These are phyloP conservation scores for Polydrusus cervinus DNA, from an alignment of 2,888 invertebrate genomes.

Conservation along the genomic window DNA sequence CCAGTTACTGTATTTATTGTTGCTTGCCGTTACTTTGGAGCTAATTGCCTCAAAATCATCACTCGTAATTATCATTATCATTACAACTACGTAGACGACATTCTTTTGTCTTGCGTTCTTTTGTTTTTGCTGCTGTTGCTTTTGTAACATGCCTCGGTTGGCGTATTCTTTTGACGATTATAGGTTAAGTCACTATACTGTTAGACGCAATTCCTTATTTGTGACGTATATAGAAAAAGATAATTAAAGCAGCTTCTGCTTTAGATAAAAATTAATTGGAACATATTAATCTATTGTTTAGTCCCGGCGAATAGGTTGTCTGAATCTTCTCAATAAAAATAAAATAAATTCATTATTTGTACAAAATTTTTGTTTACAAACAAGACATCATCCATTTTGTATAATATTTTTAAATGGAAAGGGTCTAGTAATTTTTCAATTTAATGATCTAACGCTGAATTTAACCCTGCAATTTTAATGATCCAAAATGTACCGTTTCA, in stretches of 20 bases:
- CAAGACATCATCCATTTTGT: no score
- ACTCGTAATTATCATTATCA: slow-evolving; percentile 23
- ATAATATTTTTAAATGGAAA: no score
- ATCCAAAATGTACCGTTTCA: no score
- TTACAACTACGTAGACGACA: slow-evolving; percentile 13
- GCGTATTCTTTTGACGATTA: neutral
- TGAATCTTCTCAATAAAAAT: no score
- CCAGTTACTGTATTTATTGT: slow-evolving; percentile 30
- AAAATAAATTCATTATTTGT: no score
- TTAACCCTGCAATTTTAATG: no score
- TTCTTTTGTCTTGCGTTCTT: slow-evolving; percentile 39
- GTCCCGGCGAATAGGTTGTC: no score
- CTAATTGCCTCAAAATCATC: slow-evolving; percentile 44
- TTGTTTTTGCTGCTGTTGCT: slow-evolving; percentile 22
- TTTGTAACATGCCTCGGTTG: slow-evolving; percentile 5
- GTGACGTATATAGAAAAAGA: neutral
- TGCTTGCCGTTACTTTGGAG: slow-evolving; percentile 17
- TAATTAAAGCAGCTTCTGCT: neutral
- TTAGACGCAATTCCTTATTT: neutral
- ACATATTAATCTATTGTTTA: neutral
- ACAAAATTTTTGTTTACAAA: no score
- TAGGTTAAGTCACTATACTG: neutral
- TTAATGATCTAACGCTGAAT: no score
- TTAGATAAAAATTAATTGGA: slow-evolving; percentile 1
- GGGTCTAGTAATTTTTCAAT: no score